These are phyloP conservation scores for Ormyrus rosae DNA, from an alignment of 2,888 invertebrate genomes.

Conservation along the genomic window DNA sequence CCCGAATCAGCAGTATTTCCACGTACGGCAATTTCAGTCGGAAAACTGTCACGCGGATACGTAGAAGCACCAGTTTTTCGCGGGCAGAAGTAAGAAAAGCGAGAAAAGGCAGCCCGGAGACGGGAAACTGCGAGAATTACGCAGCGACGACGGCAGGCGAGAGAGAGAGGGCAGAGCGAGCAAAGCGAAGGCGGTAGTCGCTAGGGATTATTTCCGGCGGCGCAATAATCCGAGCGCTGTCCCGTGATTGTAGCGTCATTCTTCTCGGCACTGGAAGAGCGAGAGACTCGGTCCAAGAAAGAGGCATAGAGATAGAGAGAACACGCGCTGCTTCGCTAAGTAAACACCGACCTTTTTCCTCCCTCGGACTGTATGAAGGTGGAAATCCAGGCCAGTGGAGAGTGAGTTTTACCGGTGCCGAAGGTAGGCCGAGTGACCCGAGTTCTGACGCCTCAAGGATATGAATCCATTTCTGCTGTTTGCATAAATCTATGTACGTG, in stretches of 20 bases:
- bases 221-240: conserved; percentile 17
- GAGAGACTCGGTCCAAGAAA: not conserved
- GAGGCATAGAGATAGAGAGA: not conserved
- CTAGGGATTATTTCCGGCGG: conserved; percentile 25
- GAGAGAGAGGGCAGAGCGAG: not conserved
- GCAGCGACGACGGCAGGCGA: not conserved
- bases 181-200: conserved; percentile 15
- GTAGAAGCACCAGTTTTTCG: not conserved
- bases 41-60: not conserved
- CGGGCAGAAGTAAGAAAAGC: conserved; percentile 1
- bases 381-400: conserved; percentile 13
- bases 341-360: conserved; percentile 2
- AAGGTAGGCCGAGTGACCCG: no score
- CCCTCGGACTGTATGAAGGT: not conserved
- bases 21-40: conserved; percentile 1
- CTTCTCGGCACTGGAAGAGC: not conserved
- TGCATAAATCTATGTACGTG: no score
- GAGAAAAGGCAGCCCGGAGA: not conserved
- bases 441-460: no score
- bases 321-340: conserved; percentile 17
- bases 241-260: conserved; percentile 26
- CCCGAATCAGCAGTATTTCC: conserved; percentile 3
- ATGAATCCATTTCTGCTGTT: no score
- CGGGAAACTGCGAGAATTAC: no score
- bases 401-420: no score